Percentiles rank a stretch among this genome's conserved stretches.
These are phyloP conservation scores for Aphelenchoides fujianensis DNA, from an alignment of 1,140 invertebrate genomes.

Conservation along the genomic window DNA sequence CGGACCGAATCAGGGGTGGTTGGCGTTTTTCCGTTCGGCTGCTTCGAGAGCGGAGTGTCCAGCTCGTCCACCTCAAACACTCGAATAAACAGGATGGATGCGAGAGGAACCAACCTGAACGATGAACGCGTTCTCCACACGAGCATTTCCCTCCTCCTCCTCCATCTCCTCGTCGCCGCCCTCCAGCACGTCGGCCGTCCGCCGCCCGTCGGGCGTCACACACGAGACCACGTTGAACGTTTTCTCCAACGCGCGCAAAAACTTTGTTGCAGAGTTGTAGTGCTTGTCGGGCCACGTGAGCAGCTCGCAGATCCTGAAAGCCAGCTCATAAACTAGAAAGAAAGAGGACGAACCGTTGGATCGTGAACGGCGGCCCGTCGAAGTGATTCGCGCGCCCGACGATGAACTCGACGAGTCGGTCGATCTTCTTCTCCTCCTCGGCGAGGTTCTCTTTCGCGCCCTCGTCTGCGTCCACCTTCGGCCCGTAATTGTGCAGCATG, in stretches of 20 bases:
- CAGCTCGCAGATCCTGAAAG: slow-evolving; percentile 45
- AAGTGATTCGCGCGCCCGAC: slow-evolving; percentile 32
- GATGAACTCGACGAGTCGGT: slow-evolving; percentile 27
- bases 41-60: slow-evolving; percentile 39
- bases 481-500: slow-evolving; percentile 30
- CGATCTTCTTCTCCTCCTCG: background rate
- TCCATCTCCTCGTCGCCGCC: slow-evolving; percentile 29
- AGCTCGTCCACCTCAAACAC: slow-evolving; percentile 45
- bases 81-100: slow-evolving; percentile 18
- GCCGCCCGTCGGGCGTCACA: slow-evolving; percentile 30
- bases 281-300: slow-evolving; percentile 29
- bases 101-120: slow-evolving; percentile 36
- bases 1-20: background rate
- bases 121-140: slow-evolving; percentile 46
- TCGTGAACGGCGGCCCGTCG: slow-evolving; percentile 42
- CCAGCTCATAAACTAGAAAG: slow-evolving; percentile 20
- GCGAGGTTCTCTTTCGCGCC: slow-evolving; percentile 12
- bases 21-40: slow-evolving; percentile 24
- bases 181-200: slow-evolving; percentile 12
- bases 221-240: slow-evolving; percentile 44
- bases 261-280: slow-evolving; percentile 42
- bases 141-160: slow-evolving; percentile 38
- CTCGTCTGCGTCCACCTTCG: slow-evolving; percentile 24
- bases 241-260: slow-evolving; percentile 45
- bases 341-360: slow-evolving; percentile 36